Percentiles rank a stretch among this genome's conserved stretches.
phyloP scores from a whole-genome alignment of 2,888 invertebrate genomes.

The Nasonovia ribisnigri region DNA sequence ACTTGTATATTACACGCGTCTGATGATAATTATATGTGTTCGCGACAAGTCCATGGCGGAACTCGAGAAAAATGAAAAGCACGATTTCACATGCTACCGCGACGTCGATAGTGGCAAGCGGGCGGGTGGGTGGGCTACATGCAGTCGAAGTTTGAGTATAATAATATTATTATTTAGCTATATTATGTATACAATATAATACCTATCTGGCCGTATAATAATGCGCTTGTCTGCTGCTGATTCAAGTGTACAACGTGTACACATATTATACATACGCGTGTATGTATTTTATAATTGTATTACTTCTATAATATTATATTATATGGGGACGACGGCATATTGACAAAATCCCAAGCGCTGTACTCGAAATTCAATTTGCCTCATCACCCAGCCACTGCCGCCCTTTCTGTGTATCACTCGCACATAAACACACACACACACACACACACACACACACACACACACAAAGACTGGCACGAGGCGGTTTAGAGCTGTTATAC shows the following conservation, averaged over 20 bases:
- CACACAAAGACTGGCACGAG: neutral
- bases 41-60: neutral
- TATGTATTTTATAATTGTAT: slow-evolving; percentile 34
- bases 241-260: neutral
- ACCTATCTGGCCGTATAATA: slow-evolving; percentile 1
- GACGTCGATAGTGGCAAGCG: neutral
- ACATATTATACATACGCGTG: neutral
- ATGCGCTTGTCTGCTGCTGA: neutral
- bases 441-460: neutral
- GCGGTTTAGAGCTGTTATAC: neutral
- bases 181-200: neutral
- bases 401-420: neutral
- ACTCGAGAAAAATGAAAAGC: neutral
- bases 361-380: slow-evolving; percentile 34
- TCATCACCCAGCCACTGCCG: neutral
- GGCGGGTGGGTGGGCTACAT: neutral
- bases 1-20: neutral
- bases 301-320: slow-evolving; percentile 14
- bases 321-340: neutral
- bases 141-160: neutral
- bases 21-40: neutral
- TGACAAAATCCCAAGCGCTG: slow-evolving; percentile 38
- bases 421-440: neutral
- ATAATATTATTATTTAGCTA: neutral
- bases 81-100: neutral